phyloP scores from a whole-genome alignment of 2,797 vertebrate genomes.

The Characodon lateralis region DNA sequence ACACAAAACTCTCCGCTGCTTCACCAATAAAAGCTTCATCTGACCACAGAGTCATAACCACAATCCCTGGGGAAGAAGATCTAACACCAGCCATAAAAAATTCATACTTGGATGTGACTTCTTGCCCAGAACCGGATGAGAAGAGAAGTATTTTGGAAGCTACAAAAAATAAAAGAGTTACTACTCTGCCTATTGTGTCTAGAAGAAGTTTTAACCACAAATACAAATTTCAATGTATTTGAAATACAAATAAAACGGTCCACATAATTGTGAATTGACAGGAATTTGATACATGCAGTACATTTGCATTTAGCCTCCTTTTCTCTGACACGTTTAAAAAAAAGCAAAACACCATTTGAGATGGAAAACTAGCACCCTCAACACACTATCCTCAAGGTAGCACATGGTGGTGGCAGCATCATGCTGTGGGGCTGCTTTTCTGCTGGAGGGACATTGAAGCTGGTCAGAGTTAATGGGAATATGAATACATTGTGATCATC shows the following conservation, averaged over 20 bases:
- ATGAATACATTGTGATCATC: background rate
- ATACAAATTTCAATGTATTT: background rate
- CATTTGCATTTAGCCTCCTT: background rate
- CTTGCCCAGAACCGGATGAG: background rate
- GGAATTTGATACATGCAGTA: background rate
- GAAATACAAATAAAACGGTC: background rate
- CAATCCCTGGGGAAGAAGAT: background rate
- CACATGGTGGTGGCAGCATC: no score
- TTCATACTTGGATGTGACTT: background rate
- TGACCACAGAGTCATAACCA: background rate
- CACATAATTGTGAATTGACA: background rate
- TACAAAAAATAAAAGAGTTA: background rate
- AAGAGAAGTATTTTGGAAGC: background rate
- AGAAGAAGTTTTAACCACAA: background rate
- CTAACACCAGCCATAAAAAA: background rate
- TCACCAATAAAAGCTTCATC: background rate
- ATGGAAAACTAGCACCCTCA: no score
- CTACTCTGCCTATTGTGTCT: background rate
- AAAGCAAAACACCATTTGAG: no score
- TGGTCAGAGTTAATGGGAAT: background rate
- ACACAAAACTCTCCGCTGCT: background rate
- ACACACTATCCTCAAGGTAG: no score
- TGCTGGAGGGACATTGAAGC: no score
- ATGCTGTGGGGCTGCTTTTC: background rate
- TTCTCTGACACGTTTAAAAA: background rate